These are phyloP conservation scores for Octomys mimax DNA, from an alignment of 2,797 vertebrate species.

Conservation along the genomic window DNA sequence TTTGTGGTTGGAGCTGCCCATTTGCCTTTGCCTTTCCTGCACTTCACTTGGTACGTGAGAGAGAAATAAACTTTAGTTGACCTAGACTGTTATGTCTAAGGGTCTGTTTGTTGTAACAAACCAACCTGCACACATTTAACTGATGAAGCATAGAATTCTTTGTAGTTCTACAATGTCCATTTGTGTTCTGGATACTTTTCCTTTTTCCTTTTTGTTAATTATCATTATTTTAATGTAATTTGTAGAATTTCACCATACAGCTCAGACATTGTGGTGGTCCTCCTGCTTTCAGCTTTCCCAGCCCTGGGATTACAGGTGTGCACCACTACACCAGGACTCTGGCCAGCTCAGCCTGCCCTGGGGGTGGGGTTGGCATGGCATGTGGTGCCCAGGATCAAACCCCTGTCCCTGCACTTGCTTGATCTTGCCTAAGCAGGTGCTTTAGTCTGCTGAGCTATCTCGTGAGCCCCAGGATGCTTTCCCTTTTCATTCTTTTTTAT, in stretches of 20 bases:
- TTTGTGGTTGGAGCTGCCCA: neutral
- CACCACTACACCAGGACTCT: too few species aligned
- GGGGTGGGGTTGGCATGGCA: too few species aligned
- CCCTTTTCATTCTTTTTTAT: constrained; percentile 49
- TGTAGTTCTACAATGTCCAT: neutral
- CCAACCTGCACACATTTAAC: neutral
- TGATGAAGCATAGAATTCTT: neutral
- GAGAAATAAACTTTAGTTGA: constrained; percentile 37
- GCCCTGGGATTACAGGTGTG: too few species aligned
- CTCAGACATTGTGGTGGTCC: too few species aligned
- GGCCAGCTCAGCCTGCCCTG: too few species aligned
- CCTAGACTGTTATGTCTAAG: neutral
- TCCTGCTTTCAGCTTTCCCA: too few species aligned
- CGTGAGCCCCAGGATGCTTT: neutral
- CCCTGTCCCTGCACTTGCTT: too few species aligned
- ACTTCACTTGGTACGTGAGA: neutral
- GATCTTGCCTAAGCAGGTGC: too few species aligned
- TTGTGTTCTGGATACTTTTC: neutral
- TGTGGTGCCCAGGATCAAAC: too few species aligned
- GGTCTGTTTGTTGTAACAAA: constrained; percentile 21
- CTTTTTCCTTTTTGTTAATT: constrained; percentile 41
- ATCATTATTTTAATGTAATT: too few species aligned
- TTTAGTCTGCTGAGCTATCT: too few species aligned
- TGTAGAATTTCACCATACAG: too few species aligned
- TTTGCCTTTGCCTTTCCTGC: neutral